Evolutionary conservation across 2,888 invertebrate genomes (phyloP).

Genomic region (Brachycybe producta): DNA sequence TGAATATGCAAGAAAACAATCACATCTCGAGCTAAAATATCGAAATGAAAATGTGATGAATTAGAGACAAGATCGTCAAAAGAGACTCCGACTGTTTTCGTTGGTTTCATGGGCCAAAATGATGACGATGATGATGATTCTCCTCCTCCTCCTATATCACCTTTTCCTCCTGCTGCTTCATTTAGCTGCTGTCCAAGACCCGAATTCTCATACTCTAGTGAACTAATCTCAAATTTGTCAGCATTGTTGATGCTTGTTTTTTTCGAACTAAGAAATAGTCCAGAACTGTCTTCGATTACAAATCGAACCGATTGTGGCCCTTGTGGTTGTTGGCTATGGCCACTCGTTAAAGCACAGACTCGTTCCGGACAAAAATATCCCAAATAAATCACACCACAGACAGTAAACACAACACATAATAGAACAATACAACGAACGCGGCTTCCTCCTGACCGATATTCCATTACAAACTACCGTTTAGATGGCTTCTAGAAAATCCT

Average conservation of each 20-base stretch:
- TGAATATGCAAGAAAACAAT: conserved; percentile 98
- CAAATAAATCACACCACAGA: conserved; percentile 75
- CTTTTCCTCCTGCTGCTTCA: background rate
- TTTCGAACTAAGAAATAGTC: too few species aligned
- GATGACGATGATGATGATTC: too few species aligned
- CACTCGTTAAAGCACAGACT: conserved; percentile 40
- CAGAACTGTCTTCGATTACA: too few species aligned
- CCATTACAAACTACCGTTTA: too few species aligned
- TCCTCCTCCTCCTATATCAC: background rate
- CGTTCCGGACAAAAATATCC: conserved; percentile 83
- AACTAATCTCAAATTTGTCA: too few species aligned
- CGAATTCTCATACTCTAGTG: too few species aligned
- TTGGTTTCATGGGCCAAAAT: too few species aligned
- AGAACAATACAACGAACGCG: conserved; percentile 47
- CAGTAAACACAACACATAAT: conserved; percentile 65
- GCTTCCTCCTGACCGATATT: conserved; percentile 10
- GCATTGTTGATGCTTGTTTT: too few species aligned
- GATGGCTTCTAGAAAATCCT: too few species aligned
- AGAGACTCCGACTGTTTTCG: conserved; percentile 52
- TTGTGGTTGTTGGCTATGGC: background rate
- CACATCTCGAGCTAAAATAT: conserved; percentile 86
- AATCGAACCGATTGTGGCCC: too few species aligned
- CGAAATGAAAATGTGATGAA: conserved; percentile 53
- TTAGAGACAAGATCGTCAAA: conserved; percentile 76
- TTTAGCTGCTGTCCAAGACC: background rate